These are phyloP conservation scores for Oceanites oceanicus DNA, from an alignment of 2,113 vertebrate genomes.

Conservation along the genomic window DNA sequence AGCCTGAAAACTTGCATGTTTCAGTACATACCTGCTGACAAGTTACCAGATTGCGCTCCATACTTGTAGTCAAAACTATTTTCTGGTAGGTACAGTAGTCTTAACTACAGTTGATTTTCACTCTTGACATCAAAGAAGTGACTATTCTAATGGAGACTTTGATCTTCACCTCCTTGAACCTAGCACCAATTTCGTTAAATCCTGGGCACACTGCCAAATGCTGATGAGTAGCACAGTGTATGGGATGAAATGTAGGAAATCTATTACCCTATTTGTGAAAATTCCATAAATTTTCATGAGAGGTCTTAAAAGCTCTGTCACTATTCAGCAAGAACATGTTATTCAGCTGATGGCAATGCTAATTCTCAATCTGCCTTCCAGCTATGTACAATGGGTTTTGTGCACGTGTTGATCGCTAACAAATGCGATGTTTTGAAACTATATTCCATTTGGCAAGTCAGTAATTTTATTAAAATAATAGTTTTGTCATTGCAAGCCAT, in stretches of 20 bases:
- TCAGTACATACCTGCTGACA: not conserved
- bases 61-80: not conserved
- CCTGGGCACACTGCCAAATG: not conserved
- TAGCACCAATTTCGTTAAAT: not conserved
- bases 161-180: constrained; percentile 29
- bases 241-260: not conserved
- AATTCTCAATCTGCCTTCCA: not conserved
- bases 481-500: not conserved
- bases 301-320: not conserved
- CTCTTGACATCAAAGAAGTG: not conserved
- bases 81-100: not conserved
- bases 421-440: not conserved
- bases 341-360: not conserved
- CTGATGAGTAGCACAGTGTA: not conserved
- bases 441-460: not conserved
- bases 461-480: not conserved
- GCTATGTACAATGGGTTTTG: not conserved
- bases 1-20: not conserved
- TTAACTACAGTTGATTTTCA: not conserved
- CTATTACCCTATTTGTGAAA: not conserved
- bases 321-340: not conserved
- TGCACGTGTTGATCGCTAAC: not conserved
- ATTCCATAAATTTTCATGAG: constrained; percentile 24
- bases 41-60: not conserved
- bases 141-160: constrained; percentile 19